Base-by-base conservation (phyloP, 2,888 invertebrate genomes). In the Oscheius sp. region DNA sequence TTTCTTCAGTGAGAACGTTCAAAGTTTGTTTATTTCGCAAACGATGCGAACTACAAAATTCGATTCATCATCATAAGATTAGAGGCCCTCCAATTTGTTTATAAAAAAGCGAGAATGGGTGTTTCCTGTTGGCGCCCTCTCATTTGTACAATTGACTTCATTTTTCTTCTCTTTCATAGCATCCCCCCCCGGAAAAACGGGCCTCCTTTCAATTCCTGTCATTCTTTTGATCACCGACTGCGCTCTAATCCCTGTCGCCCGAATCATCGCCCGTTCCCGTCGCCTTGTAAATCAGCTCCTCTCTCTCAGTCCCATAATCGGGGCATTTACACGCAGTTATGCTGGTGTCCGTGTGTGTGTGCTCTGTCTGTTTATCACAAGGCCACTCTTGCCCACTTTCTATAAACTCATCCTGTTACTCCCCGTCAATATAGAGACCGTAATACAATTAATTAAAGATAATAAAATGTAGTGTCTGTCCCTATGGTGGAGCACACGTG, bases 271-370 rank as follows among this genome's bases (percentile, higher is more conserved):
- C 55, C 55, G 55, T 55, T 55, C 25, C 55, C 25, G 23, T 25
- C 55, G 25, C 25, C 55, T 55, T 55, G 55, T 55, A 55, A 55
- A 55, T 55, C 55, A 55, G 55, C 55, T 12, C 12, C 55, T 13
- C 23, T 55, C 55, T 55, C 12, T 55, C 23, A 55, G 49, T 49
- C 49, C 49, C 18, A 16, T 49, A 49, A 49, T 49, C 49, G 49
- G 55, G 21, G 21, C 55, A 25, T 21, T 25, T 25, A 25, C 23
- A 55, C 61, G 43, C 61, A 41, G 61, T 61, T 61, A 61, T 61
- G 61, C 61, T 61, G 41, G 43, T 43, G 35, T 35, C 35, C 5
- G 43, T 12, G 25, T 61, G 35, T 41, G 35, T 61, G 21, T 18
- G n/a, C 21, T 18, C 7, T 18, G 45, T 35, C 18, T 61, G 61